These are phyloP conservation scores for Asbolus verrucosus DNA, from an alignment of 1,140 invertebrate genomes.

Conservation along the genomic window DNA sequence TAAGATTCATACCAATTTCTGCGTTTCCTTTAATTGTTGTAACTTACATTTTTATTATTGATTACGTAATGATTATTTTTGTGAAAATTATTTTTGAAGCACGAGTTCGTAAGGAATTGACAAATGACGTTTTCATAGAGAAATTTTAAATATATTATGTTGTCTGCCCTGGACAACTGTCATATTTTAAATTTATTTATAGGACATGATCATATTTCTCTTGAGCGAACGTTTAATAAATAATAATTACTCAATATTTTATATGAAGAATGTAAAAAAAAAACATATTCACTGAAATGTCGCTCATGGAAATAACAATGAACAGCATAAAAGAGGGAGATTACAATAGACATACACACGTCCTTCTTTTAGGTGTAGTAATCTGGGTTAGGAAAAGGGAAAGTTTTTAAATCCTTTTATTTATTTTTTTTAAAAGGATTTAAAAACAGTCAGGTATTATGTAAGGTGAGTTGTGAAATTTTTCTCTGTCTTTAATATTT, in stretches of 20 bases:
- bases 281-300: too few relatives aligned
- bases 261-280: too few relatives aligned
- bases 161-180: not conserved
- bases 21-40: not conserved
- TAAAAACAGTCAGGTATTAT: conserved; percentile 25
- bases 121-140: not conserved
- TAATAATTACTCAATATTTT: too few relatives aligned
- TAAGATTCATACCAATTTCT: conserved; percentile 18
- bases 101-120: too few relatives aligned
- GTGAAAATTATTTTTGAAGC: not conserved
- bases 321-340: too few relatives aligned
- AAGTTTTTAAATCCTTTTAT: conserved; percentile 31
- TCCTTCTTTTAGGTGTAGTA: not conserved
- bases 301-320: too few relatives aligned
- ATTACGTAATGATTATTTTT: conserved; percentile 45
- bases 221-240: too few relatives aligned
- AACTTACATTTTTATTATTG: conserved; percentile 30
- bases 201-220: not conserved
- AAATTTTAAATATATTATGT: not conserved
- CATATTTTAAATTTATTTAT: not conserved
- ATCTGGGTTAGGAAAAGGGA: conserved; percentile 28
- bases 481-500: conserved; percentile 2
- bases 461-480: conserved; percentile 8
- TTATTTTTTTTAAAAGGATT: conserved; percentile 11
- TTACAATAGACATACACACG: not conserved